phyloP scores from a whole-genome alignment of 2,797 vertebrate genomes.

The Enteromius afrohamiltoni region DNA sequence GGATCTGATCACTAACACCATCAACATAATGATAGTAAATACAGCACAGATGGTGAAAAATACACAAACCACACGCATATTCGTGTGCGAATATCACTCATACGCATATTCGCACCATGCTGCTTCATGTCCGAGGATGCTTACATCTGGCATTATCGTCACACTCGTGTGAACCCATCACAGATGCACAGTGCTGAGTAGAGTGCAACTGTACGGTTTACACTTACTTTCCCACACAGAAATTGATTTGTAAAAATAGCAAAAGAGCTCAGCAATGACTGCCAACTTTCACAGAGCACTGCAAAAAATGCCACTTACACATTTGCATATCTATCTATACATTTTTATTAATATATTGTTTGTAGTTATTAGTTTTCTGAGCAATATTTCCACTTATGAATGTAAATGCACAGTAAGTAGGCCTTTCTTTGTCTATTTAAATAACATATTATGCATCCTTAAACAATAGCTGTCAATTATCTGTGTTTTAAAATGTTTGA shows the following conservation, averaged over 20 bases:
- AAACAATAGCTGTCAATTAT: not conserved
- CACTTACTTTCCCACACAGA: not conserved
- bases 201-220: constrained; percentile 14
- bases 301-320: not conserved
- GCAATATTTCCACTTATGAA: not conserved
- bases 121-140: not conserved
- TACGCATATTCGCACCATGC: not conserved
- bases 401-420: not conserved
- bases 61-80: constrained; percentile 2
- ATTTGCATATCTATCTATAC: not conserved
- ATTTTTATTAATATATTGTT: not conserved
- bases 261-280: not conserved
- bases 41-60: constrained; percentile 50
- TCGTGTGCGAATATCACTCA: not conserved
- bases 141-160: not conserved
- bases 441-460: not conserved
- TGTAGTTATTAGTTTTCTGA: not conserved
- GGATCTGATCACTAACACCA: constrained; percentile 49
- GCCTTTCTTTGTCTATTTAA: not conserved
- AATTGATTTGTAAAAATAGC: not conserved
- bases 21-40: constrained; percentile 43
- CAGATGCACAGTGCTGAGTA: not conserved
- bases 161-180: not conserved
- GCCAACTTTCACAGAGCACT: not conserved
- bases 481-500: not conserved